Conservation (phyloP, 2,888 invertebrate genomes). For the Torymus aiolomorphi region DNA sequence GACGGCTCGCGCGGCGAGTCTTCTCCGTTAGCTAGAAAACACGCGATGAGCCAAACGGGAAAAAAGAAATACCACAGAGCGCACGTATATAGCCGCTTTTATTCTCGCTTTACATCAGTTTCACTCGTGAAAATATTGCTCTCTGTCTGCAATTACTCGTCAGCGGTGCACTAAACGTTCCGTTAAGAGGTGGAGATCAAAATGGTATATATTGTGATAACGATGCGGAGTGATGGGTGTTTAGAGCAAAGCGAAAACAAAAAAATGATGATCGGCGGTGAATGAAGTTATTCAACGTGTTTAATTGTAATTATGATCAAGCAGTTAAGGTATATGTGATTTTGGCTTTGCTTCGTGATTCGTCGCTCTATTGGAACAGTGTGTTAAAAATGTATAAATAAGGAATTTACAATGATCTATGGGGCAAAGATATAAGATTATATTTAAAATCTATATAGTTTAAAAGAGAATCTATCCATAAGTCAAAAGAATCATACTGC, state of each 20-base stretch:
- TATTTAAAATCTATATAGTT: too few relatives aligned
- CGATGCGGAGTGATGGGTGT: too few relatives aligned
- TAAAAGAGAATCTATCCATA: too few relatives aligned
- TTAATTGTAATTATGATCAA: constrained; percentile 15
- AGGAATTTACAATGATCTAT: too few relatives aligned
- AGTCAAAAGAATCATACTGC: too few relatives aligned
- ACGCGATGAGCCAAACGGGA: constrained; percentile 42
- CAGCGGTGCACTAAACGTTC: constrained; percentile 21
- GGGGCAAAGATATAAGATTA: too few relatives aligned
- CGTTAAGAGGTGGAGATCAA: background rate
- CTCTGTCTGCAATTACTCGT: constrained; percentile 55
- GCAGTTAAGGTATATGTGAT: constrained; percentile 4
- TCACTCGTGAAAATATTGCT: constrained; percentile 1
- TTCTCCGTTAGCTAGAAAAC: constrained; percentile 71
- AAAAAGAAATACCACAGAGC: constrained; percentile 12
- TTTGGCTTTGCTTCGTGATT: constrained; percentile 18
- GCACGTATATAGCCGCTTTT: constrained; percentile 9
- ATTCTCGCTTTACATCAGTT: background rate
- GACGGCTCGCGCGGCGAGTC: constrained; percentile 70
- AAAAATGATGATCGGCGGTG: background rate
- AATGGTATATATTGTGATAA: too few relatives aligned
- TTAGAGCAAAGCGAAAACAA: constrained; percentile 21
- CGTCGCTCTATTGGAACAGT: background rate
- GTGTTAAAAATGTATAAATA: too few relatives aligned
- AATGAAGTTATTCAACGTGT: background rate